Percentiles rank a stretch among this genome's conserved stretches.
phyloP scores from a whole-genome alignment of 2,797 vertebrate genomes.

The Spatula versicolor region DNA sequence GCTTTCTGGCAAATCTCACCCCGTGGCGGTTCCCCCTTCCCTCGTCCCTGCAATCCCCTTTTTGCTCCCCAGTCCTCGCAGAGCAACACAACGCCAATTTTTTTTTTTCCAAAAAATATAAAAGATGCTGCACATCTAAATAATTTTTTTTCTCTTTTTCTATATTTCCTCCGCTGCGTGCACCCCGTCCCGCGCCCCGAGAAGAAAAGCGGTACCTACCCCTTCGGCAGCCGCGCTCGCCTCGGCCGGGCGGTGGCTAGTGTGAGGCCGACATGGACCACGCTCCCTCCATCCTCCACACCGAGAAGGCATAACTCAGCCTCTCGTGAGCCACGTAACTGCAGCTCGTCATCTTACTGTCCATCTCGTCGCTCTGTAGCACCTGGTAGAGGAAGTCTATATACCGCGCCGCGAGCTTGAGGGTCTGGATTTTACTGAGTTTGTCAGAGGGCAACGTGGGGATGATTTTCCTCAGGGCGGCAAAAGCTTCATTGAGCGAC shows the following conservation, averaged over 20 bases:
- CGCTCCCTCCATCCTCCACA: slow-evolving; percentile 99
- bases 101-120: not conserved
- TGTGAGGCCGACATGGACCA: slow-evolving; percentile 99
- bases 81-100: not conserved
- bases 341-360: slow-evolving; percentile 97
- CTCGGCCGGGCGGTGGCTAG: slow-evolving; percentile 78
- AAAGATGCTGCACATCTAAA: not conserved
- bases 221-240: slow-evolving; percentile 17
- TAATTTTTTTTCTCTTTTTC: not conserved
- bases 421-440: slow-evolving; percentile 99
- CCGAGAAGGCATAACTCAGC: slow-evolving; percentile 98
- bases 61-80: not conserved
- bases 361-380: slow-evolving; percentile 98
- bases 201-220: slow-evolving; percentile 61
- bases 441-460: slow-evolving; percentile 97
- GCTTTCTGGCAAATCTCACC: not conserved
- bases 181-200: not conserved
- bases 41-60: not conserved
- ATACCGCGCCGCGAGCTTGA: slow-evolving; percentile 96
- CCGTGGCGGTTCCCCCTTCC: not conserved
- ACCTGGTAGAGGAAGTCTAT: slow-evolving; percentile 99
- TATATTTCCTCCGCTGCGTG: rapidly evolving
- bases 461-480: slow-evolving; percentile 95
- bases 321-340: slow-evolving; percentile 98
- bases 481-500: slow-evolving; percentile 96